Base-by-base conservation (phyloP, 2,113 vertebrate species). In the Gopherus evgoodei region DNA sequence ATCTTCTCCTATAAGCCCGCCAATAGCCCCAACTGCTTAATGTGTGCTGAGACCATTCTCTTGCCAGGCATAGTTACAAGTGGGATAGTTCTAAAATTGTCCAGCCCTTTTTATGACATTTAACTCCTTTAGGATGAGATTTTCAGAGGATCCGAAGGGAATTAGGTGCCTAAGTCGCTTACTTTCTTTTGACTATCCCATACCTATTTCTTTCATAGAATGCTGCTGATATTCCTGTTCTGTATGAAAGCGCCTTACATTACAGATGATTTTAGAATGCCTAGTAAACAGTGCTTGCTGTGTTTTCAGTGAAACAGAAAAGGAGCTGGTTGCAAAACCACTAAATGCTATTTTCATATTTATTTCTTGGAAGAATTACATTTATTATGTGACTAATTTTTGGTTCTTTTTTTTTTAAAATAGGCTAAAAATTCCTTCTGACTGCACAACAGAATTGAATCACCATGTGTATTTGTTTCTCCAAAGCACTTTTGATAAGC, bases 381-480 rank as follows among this genome's bases (percentile, higher is more conserved):
- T 9, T 86, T 92, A 86, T 94, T 22, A 59, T 84, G 24, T 69
- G 76, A 21, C n/a, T 85, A 5, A 35, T 54, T 29, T 93, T 90
- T 97, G 84, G 88, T 42, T 81, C 83, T 97, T 95, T 95, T 76
- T 97, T 49, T 7, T 44, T 44, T 2, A 7, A 93, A 87, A 89
- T 92, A 99, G 99, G 94, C 92, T 99, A 87, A 99, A 99, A 98
- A 99, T 99, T 94, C 99, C 99, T 90, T 95, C 98, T 29, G 99
- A 99, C 98, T 99, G 99, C 96, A 99, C 99, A 89, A 99, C 99
- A 44, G 99, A 99, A 97, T 98, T 99, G 85, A 99, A 99, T 98
- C 99, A 99, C 98, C 99, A 99, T 59, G 99, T 99, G 4, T 99
- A 99, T 98, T 98, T 99, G 94, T 99, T 99, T 96, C 99, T 99